Evolutionary conservation across 2,888 invertebrate genomes (phyloP).

Genomic region (Lasioglossum oenotherae): DNA sequence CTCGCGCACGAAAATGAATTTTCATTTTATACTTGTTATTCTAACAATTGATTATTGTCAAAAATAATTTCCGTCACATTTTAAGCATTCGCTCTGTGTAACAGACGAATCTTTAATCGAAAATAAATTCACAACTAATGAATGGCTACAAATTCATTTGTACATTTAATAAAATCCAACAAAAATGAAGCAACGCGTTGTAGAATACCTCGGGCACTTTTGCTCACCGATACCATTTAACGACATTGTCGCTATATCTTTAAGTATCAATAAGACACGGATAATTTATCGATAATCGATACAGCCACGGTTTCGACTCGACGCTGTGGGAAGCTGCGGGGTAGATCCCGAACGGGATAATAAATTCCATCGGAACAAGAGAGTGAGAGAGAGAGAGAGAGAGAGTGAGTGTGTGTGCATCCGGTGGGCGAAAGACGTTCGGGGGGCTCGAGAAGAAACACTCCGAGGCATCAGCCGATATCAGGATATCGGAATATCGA

Average conservation of each 20-base stretch:
- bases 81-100: too few relatives aligned
- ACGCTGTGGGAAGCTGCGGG: constrained; percentile 6
- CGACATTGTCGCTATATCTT: not conserved
- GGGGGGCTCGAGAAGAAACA: constrained; percentile 63
- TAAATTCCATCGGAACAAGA: constrained; percentile 63
- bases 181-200: not conserved
- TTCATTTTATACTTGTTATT: not conserved
- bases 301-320: not conserved
- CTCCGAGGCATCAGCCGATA: constrained; percentile 60
- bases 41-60: too few relatives aligned
- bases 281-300: not conserved
- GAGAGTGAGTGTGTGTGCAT: constrained; percentile 29
- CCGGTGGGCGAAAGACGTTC: constrained; percentile 55
- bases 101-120: too few relatives aligned
- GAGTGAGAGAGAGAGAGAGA: not conserved
- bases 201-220: not conserved
- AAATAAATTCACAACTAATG: too few relatives aligned
- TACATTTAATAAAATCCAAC: not conserved
- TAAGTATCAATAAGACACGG: not conserved
- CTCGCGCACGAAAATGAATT: not conserved
- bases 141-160: too few relatives aligned
- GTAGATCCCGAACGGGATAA: constrained; percentile 57
- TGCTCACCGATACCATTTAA: not conserved
- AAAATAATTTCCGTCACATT: too few relatives aligned
- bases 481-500: constrained; percentile 74